phyloP scores from a whole-genome alignment of 2,113 vertebrate species.

The Tragelaphus buxtoni region DNA sequence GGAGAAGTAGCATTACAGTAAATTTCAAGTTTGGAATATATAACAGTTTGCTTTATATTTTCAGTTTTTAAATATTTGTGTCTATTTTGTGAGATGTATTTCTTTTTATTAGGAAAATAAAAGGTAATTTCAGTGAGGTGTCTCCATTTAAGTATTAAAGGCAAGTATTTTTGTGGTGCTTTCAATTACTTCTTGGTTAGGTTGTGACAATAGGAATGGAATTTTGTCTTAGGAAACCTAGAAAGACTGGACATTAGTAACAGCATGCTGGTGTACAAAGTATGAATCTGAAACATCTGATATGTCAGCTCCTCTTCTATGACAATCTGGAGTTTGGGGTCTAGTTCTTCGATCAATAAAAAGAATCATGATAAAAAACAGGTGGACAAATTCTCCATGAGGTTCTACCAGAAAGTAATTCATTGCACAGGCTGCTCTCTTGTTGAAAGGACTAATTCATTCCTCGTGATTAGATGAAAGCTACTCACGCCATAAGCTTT shows the following conservation, averaged over 20 bases:
- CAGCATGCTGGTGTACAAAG: not conserved
- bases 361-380: not conserved
- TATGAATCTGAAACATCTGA: not conserved
- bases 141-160: not conserved
- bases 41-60: not conserved
- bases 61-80: not conserved
- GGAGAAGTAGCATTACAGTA: not conserved
- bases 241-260: too few relatives aligned
- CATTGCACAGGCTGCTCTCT: fast-evolving
- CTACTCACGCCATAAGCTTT: not conserved
- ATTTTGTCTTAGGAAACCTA: not conserved
- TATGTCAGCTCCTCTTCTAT: fast-evolving
- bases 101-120: not conserved
- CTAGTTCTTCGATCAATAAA: fast-evolving
- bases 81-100: not conserved
- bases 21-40: not conserved
- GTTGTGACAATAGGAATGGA: fast-evolving
- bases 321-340: not conserved
- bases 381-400: fast-evolving
- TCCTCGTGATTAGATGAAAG: not conserved
- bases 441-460: not conserved
- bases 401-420: not conserved
- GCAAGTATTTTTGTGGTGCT: not conserved
- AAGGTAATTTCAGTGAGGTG: too few relatives aligned
- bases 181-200: not conserved